phyloP scores from a whole-genome alignment of 1,140 invertebrate genomes.

The Sycobia sp. region DNA sequence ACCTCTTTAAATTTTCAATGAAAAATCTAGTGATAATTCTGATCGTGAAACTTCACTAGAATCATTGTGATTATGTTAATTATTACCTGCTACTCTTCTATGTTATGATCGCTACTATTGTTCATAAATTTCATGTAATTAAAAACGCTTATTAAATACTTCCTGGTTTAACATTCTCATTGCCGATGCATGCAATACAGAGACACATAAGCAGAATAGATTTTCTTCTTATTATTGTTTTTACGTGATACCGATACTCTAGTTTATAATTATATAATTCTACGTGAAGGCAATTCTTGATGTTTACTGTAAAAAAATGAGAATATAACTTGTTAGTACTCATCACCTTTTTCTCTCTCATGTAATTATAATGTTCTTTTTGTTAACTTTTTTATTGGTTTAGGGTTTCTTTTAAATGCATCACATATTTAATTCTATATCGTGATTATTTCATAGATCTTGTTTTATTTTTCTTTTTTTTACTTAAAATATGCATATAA shows the following conservation, averaged over 20 bases:
- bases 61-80: constrained; percentile 48
- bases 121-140: constrained; percentile 43
- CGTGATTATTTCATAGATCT: constrained; percentile 17
- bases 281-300: constrained; percentile 11
- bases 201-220: not conserved
- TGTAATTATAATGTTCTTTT: constrained; percentile 20
- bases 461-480: constrained; percentile 33
- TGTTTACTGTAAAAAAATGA: not conserved
- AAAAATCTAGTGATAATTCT: constrained; percentile 44
- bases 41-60: constrained; percentile 50
- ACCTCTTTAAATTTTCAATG: constrained; percentile 55
- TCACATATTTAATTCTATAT: constrained; percentile 26
- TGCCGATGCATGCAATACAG: not conserved
- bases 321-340: not conserved
- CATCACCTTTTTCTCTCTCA: constrained; percentile 13
- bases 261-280: constrained; percentile 54
- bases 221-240: constrained; percentile 45
- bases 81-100: constrained; percentile 42
- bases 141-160: constrained; percentile 42
- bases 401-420: constrained; percentile 23
- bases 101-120: constrained; percentile 25
- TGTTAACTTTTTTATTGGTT: constrained; percentile 18
- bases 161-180: constrained; percentile 39
- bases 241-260: constrained; percentile 49
- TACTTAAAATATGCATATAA: constrained; percentile 12